phyloP scores from a whole-genome alignment of 35 echinoderm and acorn worm species.

The Hemicentrotus pulcherrimus region DNA sequence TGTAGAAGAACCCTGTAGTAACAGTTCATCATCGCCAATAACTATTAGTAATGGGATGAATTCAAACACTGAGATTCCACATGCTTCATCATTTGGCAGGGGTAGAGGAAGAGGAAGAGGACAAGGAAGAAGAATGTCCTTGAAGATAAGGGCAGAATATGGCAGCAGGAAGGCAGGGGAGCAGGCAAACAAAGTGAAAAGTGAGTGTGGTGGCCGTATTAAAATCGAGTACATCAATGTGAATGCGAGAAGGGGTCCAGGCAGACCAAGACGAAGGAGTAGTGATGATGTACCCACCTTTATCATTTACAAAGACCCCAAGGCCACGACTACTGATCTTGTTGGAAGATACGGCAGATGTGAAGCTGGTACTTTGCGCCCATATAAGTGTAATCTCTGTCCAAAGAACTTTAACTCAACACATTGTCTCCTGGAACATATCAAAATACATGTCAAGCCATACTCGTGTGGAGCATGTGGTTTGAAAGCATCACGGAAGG shows the following conservation, averaged over 20 bases:
- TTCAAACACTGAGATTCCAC: neutral
- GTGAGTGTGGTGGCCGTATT: slow-evolving; percentile 39
- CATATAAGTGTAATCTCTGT: slow-evolving; percentile 74
- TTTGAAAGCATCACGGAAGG: slow-evolving; percentile 76
- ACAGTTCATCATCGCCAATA: neutral
- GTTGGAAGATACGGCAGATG: slow-evolving; percentile 64
- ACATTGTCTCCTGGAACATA: slow-evolving; percentile 88
- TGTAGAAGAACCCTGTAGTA: neutral
- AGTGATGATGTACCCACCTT: slow-evolving; percentile 56
- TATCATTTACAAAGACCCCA: slow-evolving; percentile 77
- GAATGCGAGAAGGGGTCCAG: neutral
- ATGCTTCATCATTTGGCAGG: neutral
- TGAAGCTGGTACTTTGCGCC: slow-evolving; percentile 55
- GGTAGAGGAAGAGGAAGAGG: neutral
- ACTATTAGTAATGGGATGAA: neutral
- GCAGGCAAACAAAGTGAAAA: neutral
- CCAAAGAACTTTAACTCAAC: slow-evolving; percentile 79
- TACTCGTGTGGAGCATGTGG: slow-evolving; percentile 83
- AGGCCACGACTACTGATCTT: slow-evolving; percentile 74
- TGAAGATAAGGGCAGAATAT: slow-evolving; percentile 33
- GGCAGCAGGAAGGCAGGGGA: slow-evolving; percentile 21
- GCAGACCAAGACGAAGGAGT: slow-evolving; percentile 1
- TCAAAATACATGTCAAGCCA: slow-evolving; percentile 86
- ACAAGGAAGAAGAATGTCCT: neutral
- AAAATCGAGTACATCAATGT: slow-evolving; percentile 44